Evolutionary conservation across 2,113 vertebrate genomes (phyloP).

Genomic region (Cyphomyrus discorhynchus): DNA sequence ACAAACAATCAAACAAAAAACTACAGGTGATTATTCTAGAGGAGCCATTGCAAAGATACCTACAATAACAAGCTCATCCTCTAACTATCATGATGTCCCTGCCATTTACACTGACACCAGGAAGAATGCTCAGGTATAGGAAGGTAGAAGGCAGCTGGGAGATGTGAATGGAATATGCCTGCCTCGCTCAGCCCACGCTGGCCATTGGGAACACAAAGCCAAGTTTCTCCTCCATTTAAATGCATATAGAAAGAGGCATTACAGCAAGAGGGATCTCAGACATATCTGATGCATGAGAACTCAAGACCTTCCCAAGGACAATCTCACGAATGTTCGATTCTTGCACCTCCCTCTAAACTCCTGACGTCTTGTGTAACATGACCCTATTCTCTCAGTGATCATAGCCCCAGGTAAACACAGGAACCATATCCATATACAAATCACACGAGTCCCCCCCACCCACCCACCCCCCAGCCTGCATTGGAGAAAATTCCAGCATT

Average conservation of each 20-base stretch:
- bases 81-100: not conserved
- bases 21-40: not conserved
- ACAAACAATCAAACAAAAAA: not conserved
- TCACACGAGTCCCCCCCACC: not conserved
- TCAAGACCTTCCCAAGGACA: not conserved
- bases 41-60: not conserved
- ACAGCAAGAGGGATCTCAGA: not conserved
- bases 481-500: not conserved
- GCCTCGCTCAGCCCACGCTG: not conserved
- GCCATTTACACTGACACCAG: not conserved
- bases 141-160: not conserved
- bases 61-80: not conserved
- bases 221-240: not conserved
- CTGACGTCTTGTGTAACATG: not conserved
- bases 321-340: not conserved
- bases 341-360: not conserved
- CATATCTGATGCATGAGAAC: not conserved
- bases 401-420: not conserved
- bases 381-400: not conserved
- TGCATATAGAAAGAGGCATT: not conserved
- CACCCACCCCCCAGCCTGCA: not conserved
- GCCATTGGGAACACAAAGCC: not conserved
- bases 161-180: not conserved
- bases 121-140: not conserved
- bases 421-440: not conserved